Base-by-base conservation (phyloP, 2,113 vertebrate species). In the Nycticryphes semicollaris region DNA sequence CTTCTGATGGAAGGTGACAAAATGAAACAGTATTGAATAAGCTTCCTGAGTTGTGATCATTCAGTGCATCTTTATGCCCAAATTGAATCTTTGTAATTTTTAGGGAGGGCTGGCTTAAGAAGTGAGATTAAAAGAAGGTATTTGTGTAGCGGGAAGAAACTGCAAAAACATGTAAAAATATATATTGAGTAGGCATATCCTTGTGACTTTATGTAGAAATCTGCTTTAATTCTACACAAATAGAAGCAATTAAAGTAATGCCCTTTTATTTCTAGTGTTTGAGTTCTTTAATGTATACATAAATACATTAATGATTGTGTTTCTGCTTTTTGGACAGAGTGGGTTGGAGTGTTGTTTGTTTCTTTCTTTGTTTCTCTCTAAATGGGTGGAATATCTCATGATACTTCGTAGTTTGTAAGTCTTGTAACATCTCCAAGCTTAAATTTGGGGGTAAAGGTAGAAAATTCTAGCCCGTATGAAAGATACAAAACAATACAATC, bases 1-100 rank as follows among this genome's bases (percentile, higher is more conserved):
- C 7, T 20, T 22, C 35, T 3, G 12, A 28, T 12, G 18, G 9
- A 8, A 25, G 10, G 30, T 6, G 15, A 17, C 60, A 67, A 56
- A 31, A 15, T 2, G 27, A 31, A 14, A n/a, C 39, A 3, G 10
- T 8, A 3, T 16, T 5, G n/a, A 31, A 27, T 14, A 22, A 23
- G 7, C 15, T 0, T 2, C 23, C 41, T 3, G 39, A 27, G 24
- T 3, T 43, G 30, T 17, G 7, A 14, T 4, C 5, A 0, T 11
- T 23, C 6, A 0, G 31, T 11, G 21, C 33, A 51, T 24, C 21
- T 27, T 59, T 4, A 7, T n/a, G 59, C 20, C 27, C 6, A 7
- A 17, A 12, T 15, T 20, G 7, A 9, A 12, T 18, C 24, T 30
- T 13, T 30, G 7, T 33, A 31, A 3, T 19, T 33, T 39, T 33